Evolutionary conservation across 1,140 invertebrate species (phyloP).

Genomic region (Papilio aristodemus): DNA sequence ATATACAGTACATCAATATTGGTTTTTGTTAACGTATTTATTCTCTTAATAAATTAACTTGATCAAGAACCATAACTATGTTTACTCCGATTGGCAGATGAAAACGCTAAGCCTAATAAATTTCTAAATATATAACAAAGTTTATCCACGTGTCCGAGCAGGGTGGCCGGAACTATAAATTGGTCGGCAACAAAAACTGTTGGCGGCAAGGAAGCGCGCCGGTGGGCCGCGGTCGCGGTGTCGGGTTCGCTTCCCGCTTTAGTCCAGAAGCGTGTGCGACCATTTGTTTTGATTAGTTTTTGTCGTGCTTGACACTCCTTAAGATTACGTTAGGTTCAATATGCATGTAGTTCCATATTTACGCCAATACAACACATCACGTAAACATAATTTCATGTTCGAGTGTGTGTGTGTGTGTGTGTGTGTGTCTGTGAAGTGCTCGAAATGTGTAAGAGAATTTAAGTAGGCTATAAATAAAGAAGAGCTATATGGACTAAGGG

Average conservation of each 20-base stretch:
- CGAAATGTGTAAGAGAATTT: too few relatives aligned
- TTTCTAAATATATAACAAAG: slow-evolving; percentile 40
- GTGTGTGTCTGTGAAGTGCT: too few relatives aligned
- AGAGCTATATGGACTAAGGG: too few relatives aligned
- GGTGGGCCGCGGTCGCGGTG: slow-evolving; percentile 67
- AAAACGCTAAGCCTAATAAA: slow-evolving; percentile 17
- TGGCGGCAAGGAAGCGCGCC: slow-evolving; percentile 48
- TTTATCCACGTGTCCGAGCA: slow-evolving; percentile 60
- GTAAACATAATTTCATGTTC: too few relatives aligned
- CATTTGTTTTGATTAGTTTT: slow-evolving; percentile 24
- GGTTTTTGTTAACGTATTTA: too few relatives aligned
- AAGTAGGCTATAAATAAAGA: too few relatives aligned
- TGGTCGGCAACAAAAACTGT: slow-evolving; percentile 51
- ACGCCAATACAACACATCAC: too few relatives aligned
- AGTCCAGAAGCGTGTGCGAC: slow-evolving; percentile 41
- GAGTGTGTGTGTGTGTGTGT: too few relatives aligned
- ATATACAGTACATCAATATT: too few relatives aligned
- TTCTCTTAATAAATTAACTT: neutral
- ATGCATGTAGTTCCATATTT: too few relatives aligned
- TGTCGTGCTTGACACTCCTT: neutral
- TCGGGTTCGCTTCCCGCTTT: slow-evolving; percentile 63
- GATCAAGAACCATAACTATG: neutral
- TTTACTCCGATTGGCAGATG: neutral
- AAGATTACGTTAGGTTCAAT: neutral
- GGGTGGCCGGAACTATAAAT: slow-evolving; percentile 72